Conservation (phyloP, 1,140 invertebrate species). For the Nomia melanderi region DNA sequence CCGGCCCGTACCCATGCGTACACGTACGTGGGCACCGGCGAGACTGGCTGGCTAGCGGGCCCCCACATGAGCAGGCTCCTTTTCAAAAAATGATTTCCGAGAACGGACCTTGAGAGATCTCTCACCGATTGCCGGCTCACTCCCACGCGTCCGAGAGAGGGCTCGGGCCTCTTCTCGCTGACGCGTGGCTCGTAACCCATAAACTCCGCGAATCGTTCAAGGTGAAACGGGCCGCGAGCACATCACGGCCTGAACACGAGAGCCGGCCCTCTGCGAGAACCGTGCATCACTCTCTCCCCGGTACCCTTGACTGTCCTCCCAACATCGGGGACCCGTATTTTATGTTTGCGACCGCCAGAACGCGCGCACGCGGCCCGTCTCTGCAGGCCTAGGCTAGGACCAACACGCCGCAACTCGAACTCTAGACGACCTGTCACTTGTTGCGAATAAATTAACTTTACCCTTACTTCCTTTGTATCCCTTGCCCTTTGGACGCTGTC, state of each 20-base stretch:
- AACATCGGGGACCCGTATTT: constrained; percentile 55
- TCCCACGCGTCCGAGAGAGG: constrained; percentile 50
- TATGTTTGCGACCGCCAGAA: constrained; percentile 17
- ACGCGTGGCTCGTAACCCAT: constrained; percentile 62
- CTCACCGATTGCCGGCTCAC: constrained; percentile 51
- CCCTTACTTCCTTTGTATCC: no score
- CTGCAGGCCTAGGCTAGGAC: neutral
- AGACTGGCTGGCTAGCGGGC: no score
- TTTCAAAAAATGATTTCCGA: constrained; percentile 47
- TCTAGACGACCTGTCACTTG: constrained; percentile 61
- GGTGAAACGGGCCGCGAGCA: constrained; percentile 52
- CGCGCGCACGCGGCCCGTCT: constrained; percentile 16
- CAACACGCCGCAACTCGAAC: constrained; percentile 49
- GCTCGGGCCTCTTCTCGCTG: constrained; percentile 17
- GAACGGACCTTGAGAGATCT: constrained; percentile 55
- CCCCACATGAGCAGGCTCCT: neutral
- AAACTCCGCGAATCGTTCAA: constrained; percentile 64
- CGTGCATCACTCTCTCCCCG: constrained; percentile 54
- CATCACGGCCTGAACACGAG: constrained; percentile 50
- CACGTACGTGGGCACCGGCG: no score
- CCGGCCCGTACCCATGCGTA: no score
- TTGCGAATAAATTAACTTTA: constrained; percentile 53
- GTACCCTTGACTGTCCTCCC: constrained; percentile 60
- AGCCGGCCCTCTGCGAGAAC: constrained; percentile 32
- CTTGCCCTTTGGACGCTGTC: neutral